Evolutionary conservation across 1,140 invertebrate genomes (phyloP), one percentile per base, ranked within the genome.

Genomic region (Ceratina australensis): DNA sequence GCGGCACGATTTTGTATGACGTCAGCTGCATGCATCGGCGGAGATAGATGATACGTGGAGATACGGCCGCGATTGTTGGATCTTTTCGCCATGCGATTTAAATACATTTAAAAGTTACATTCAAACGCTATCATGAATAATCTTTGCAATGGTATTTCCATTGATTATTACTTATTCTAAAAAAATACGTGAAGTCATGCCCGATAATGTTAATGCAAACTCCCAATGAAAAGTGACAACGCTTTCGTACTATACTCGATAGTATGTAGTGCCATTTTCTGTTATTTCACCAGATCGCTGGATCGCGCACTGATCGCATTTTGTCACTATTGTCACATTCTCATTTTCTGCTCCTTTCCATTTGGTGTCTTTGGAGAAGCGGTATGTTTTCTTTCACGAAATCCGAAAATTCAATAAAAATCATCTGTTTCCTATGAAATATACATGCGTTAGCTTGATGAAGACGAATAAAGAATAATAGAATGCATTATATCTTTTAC

Each of bases 401-500:
- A 88, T 88, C 86, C 52, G 33, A 63, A 71, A 71, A 80, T 67
- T 81, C 73, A 56, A 16, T 12, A 28, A 73, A 72, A 84, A 88
- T 88, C 87, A 12, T 60, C 26, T 3, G 7, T 47, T 16, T n/a
- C 26, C 64, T 72, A 42, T 33, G 59, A 52, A 20, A 65, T 78
- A 66, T 69, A 56, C 64, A 66, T n/a, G 28, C 13, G 69, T 56
- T 24, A 67, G 15, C 15, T 68, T 42, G 26, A 57, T 56, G 42
- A 69, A 47, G 33, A 59, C 13, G 0, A 49, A 57, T 64, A 49
- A 78, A 59, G 0, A 42, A n/a, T 22, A 5, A 10, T 57, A 1
- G 15, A 5, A 47, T 49, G 10, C 24, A 42, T 63, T 66, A 78
- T 82, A 83, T 72, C 78, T 82, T 68, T 72, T 61, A 7, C 54